phyloP scores from a whole-genome alignment of 2,113 vertebrate genomes.

The Hipposideros armiger region DNA sequence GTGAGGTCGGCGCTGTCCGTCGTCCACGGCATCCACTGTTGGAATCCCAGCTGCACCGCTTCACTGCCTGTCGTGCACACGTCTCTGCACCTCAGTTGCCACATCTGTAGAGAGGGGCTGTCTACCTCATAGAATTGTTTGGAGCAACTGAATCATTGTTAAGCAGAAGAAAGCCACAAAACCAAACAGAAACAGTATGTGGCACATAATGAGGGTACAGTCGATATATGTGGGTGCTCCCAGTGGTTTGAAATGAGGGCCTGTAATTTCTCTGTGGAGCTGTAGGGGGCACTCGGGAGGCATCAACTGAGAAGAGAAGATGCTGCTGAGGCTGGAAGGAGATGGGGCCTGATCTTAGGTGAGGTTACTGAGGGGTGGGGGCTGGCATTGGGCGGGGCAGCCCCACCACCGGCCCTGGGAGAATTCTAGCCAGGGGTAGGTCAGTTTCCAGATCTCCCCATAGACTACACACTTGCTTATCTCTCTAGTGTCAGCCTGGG shows the following conservation, averaged over 20 bases:
- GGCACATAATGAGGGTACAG: neutral
- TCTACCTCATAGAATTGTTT: neutral
- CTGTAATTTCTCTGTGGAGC: neutral
- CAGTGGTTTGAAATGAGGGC: neutral
- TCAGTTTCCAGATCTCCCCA: neutral
- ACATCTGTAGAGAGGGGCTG: neutral
- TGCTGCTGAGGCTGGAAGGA: neutral
- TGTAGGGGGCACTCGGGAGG: slow-evolving; percentile 32
- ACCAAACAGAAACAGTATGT: neutral
- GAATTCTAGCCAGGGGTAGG: neutral
- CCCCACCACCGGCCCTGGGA: too few species aligned
- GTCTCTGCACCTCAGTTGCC: neutral
- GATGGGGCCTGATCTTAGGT: neutral
- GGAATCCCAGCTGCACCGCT: neutral
- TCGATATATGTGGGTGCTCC: neutral
- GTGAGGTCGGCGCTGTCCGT: neutral
- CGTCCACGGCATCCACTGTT: neutral
- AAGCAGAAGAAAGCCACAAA: neutral
- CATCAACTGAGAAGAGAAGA: neutral
- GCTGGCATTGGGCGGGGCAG: neutral
- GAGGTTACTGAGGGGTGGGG: neutral
- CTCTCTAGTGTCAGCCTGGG: neutral
- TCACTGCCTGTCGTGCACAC: neutral
- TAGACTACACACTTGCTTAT: neutral
- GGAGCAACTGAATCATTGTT: neutral